Evolutionary conservation across 2,888 invertebrate genomes (phyloP).

Genomic region (Archips xylosteana): DNA sequence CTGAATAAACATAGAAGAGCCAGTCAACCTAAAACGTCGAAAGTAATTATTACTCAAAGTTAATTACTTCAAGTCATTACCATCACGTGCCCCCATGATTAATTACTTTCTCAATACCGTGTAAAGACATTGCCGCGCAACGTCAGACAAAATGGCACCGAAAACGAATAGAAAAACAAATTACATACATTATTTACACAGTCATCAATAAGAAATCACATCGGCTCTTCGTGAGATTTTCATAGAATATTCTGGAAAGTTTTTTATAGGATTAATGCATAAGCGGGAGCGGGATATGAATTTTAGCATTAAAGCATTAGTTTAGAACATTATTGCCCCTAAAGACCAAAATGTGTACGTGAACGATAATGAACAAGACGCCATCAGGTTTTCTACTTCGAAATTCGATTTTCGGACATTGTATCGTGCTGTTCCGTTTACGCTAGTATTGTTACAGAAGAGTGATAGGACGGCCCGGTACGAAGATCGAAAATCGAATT

Average conservation of each 20-base stretch:
- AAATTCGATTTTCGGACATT: too few species aligned
- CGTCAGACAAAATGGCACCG: constrained; percentile 53
- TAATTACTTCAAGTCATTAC: constrained; percentile 4
- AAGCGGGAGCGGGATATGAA: not conserved
- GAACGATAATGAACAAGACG: too few species aligned
- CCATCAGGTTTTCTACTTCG: too few species aligned
- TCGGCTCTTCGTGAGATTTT: constrained; percentile 55
- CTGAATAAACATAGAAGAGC: not conserved
- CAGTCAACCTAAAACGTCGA: not conserved
- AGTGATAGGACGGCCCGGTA: too few species aligned
- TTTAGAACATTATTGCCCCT: too few species aligned
- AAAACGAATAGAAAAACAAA: constrained; percentile 53
- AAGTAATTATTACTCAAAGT: constrained; percentile 6
- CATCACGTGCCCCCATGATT: constrained; percentile 6
- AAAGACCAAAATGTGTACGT: too few species aligned
- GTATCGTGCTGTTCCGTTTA: too few species aligned
- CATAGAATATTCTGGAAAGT: constrained; percentile 39
- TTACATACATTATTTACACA: constrained; percentile 53
- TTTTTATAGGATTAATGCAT: constrained; percentile 1
- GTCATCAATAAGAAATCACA: constrained; percentile 64
- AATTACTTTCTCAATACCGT: constrained; percentile 11
- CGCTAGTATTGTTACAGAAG: too few species aligned
- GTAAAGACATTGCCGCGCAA: constrained; percentile 37
- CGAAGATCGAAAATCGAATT: too few species aligned
- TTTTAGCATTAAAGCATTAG: too few species aligned